Conservation (phyloP, 2,113 vertebrate species). For the Plectropomus leopardus region DNA sequence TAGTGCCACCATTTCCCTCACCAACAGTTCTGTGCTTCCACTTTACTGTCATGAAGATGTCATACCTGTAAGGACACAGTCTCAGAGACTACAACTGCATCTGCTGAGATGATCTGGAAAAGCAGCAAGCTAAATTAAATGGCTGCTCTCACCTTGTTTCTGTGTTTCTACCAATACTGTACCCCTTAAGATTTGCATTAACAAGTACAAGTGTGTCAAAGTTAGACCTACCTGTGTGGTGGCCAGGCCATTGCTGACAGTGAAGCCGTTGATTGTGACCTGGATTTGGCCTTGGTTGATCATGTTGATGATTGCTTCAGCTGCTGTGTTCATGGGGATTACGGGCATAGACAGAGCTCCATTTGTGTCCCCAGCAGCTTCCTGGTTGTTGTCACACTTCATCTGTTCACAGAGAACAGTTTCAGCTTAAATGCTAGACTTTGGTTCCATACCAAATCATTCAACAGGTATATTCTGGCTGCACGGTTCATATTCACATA, state of each 20-base stretch:
- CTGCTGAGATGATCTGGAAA: slow-evolving; percentile 69
- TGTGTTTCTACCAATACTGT: neutral
- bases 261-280: slow-evolving; percentile 98
- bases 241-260: slow-evolving; percentile 97
- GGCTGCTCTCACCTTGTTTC: neutral
- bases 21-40: slow-evolving; percentile 5
- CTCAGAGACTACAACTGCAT: slow-evolving; percentile 64
- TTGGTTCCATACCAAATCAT: neutral
- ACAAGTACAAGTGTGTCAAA: no score
- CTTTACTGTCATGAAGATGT: slow-evolving; percentile 15
- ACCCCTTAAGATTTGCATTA: neutral
- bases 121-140: slow-evolving; percentile 45
- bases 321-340: slow-evolving; percentile 99
- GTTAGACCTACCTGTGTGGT: slow-evolving; percentile 93
- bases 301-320: slow-evolving; percentile 99
- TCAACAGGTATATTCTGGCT: neutral
- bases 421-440: neutral
- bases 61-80: slow-evolving; percentile 65
- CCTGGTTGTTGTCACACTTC: slow-evolving; percentile 94
- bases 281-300: slow-evolving; percentile 99
- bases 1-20: slow-evolving; percentile 17
- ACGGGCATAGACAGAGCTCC: slow-evolving; percentile 96
- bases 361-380: slow-evolving; percentile 87
- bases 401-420: slow-evolving; percentile 83
- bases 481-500: neutral